Evolutionary conservation across 2,797 vertebrate species (phyloP), one percentile per base, ranked within the genome.

Genomic region (Brachyalestes nurse): DNA sequence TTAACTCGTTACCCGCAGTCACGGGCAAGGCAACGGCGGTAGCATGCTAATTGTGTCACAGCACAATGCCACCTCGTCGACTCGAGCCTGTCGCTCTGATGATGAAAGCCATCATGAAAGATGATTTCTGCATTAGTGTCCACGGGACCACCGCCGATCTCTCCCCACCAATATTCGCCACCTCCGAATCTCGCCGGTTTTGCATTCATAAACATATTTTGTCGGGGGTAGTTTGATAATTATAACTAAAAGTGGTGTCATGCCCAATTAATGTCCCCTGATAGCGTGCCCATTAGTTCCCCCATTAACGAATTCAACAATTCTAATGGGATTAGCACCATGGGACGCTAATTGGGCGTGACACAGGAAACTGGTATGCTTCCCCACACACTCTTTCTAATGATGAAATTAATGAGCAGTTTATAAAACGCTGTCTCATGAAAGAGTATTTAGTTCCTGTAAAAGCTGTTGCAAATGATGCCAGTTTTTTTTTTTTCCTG

Each of bases 261-360:
- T 92, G 95, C 96, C 96, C 97, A 98, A 99, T 99, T 99, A 99
- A 95, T 96, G 96, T 97, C 96, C 96, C 95, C 95, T 95, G 96
- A 96, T 98, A 97, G 95, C 96, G 95, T 96, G 97, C 95, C 97
- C 97, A 99, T 99, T 98, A 98, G 96, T 96, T 97, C 95, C 94
- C 95, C 96, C 97, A 98, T 98, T 99, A 97, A 97, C 96, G 96
- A 97, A 98, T 97, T 98, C 97, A 96, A 96, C 96, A 97, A 97
- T 96, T 96, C 97, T 99, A 99, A 99, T 99, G 97, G 97, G 97
- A 97, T 98, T 97, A 96, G 95, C 95, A 96, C 95, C 94, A 95
- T 95, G 94, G 94, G 96, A 96, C 95, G 95, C 96, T 98, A 98
- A 98, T 99, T 98, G 97, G 97, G 96, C 97, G 95, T 96, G 96